Evolutionary conservation across 2,888 invertebrate species (phyloP).

Genomic region (Pyralis farinalis): DNA sequence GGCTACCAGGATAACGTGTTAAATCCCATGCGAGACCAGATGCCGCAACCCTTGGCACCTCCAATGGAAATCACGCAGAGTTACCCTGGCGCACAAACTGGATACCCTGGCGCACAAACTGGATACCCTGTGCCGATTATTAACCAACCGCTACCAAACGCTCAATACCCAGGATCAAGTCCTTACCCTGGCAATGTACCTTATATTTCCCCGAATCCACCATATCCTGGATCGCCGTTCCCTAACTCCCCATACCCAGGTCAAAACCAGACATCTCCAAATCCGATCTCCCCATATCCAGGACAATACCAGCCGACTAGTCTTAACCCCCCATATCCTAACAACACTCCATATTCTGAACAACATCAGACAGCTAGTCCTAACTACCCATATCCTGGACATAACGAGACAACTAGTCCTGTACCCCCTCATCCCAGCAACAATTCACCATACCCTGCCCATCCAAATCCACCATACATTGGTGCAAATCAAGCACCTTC

Average conservation of each 20-base stretch:
- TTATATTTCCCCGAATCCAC: slow-evolving; percentile 18
- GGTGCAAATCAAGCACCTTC: no score
- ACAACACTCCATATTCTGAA: slow-evolving; percentile 11
- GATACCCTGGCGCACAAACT: slow-evolving; percentile 20
- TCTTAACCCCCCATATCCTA: slow-evolving; percentile 15
- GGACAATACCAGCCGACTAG: slow-evolving; percentile 24
- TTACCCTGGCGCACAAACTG: slow-evolving; percentile 20
- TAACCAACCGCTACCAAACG: slow-evolving; percentile 42
- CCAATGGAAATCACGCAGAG: slow-evolving; percentile 16
- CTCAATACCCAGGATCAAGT: slow-evolving; percentile 25
- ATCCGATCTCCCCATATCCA: slow-evolving; percentile 10
- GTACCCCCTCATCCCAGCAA: slow-evolving; percentile 12
- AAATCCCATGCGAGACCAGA: slow-evolving; percentile 36
- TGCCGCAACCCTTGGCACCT: slow-evolving; percentile 24
- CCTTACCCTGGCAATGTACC: slow-evolving; percentile 21
- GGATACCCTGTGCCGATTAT: slow-evolving; percentile 27
- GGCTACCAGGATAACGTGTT: slow-evolving; percentile 37
- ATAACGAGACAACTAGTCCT: neutral
- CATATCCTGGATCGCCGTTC: slow-evolving; percentile 17
- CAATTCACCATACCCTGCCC: slow-evolving; percentile 15
- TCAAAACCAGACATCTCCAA: slow-evolving; percentile 18
- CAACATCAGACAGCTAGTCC: slow-evolving; percentile 16
- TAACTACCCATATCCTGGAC: neutral
- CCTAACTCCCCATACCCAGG: slow-evolving; percentile 17
- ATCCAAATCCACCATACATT: no score